Conservation (phyloP, 2,113 vertebrate genomes). For the Xyliphius kryptos region DNA sequence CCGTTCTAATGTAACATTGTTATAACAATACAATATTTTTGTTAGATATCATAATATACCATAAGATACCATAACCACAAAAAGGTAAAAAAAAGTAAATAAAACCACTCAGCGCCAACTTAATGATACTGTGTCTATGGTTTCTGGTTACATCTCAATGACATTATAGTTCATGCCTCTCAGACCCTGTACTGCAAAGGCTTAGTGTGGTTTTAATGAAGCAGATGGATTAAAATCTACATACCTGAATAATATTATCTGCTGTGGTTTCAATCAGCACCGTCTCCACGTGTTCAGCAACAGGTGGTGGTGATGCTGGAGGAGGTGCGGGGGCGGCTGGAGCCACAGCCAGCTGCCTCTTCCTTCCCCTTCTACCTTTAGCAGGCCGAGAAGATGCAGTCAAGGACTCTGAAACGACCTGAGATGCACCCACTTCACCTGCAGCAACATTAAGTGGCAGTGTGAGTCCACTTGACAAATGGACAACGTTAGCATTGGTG, state of each 20-base stretch:
- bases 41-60: too few species aligned
- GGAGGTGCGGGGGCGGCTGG: slow-evolving; percentile 45
- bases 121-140: too few species aligned
- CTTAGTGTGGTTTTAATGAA: background rate
- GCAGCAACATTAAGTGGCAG: slow-evolving; percentile 78
- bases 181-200: background rate
- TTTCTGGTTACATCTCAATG: too few species aligned
- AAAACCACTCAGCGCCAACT: too few species aligned
- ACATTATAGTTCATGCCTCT: too few species aligned
- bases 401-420: slow-evolving; percentile 65
- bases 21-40: too few species aligned
- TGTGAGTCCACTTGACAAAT: slow-evolving; percentile 71
- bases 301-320: slow-evolving; percentile 57
- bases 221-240: background rate
- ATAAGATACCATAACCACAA: too few species aligned
- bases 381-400: slow-evolving; percentile 51
- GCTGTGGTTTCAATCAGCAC: slow-evolving; percentile 87
- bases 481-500: slow-evolving; percentile 60
- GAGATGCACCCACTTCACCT: slow-evolving; percentile 61
- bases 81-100: too few species aligned
- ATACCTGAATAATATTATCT: slow-evolving; percentile 88
- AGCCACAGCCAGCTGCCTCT: slow-evolving; percentile 63
- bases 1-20: too few species aligned
- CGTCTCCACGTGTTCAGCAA: slow-evolving; percentile 88
- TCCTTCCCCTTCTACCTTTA: slow-evolving; percentile 76